A percentile compares a stretch with the other conserved stretches of the same genome.
Conservation (phyloP, 2,113 vertebrate species). For the Pampusana beccarii region DNA sequence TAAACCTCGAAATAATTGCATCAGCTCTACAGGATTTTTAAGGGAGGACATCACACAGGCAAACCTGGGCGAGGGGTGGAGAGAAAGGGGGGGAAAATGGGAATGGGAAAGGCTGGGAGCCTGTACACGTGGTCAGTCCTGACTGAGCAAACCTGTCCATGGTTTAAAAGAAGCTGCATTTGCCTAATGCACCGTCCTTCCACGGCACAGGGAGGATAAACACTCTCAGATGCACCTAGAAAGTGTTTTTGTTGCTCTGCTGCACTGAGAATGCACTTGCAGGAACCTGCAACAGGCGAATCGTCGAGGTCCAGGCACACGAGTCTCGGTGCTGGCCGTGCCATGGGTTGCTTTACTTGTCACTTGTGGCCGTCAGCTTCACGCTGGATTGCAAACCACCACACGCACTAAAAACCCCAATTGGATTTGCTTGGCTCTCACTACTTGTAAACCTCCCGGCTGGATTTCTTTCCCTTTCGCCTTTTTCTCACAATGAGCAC, state of each 20-base stretch:
- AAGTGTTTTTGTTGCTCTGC: neutral
- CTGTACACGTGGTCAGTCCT: neutral
- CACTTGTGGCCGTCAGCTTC: neutral
- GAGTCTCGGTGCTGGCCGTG: neutral
- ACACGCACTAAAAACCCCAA: neutral
- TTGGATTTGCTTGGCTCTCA: neutral
- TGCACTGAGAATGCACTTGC: neutral
- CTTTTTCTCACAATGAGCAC: neutral
- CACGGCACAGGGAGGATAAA: neutral
- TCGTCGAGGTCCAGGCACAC: rapidly evolving
- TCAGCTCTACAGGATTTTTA: neutral
- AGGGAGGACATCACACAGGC: neutral
- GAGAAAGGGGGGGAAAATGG: neutral
- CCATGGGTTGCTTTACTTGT: neutral
- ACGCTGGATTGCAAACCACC: neutral
- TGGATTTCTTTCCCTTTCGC: neutral
- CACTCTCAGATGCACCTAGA: neutral
- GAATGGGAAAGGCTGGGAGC: neutral
- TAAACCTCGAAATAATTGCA: constrained; percentile 41
- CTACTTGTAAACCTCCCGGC: neutral
- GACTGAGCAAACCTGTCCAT: neutral
- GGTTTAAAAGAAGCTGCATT: neutral
- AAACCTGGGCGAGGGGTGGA: neutral
- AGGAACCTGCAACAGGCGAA: neutral
- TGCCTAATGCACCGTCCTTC: neutral